Percentiles rank a stretch among this genome's conserved stretches.
These are phyloP conservation scores for Ondatra zibethicus DNA, from an alignment of 2,113 vertebrate species.

Conservation along the genomic window DNA sequence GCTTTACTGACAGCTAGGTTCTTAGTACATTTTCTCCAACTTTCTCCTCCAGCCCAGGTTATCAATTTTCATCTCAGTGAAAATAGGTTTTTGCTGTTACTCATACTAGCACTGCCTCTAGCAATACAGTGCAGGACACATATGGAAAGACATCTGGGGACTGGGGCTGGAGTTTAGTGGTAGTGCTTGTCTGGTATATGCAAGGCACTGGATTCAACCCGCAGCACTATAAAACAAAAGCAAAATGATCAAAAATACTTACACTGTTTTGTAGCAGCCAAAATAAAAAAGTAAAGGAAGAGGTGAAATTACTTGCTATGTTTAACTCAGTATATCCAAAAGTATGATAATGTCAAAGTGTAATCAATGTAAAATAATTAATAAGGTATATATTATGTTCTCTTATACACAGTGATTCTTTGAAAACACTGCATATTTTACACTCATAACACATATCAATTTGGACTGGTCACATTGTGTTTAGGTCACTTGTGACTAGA, in stretches of 20 bases:
- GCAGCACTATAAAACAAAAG: not conserved
- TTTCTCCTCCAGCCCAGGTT: not conserved
- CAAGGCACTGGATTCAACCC: not conserved
- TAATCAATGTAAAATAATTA: conserved; percentile 33
- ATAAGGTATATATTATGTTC: not conserved
- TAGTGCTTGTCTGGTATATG: not conserved
- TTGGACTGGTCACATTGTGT: not conserved
- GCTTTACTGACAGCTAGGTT: not conserved
- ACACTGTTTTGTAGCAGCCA: not conserved
- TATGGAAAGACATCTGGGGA: not conserved
- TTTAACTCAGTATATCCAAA: conserved; percentile 48
- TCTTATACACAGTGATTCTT: conserved; percentile 1
- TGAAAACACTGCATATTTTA: conserved; percentile 48
- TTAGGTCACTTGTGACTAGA: conserved; percentile 1
- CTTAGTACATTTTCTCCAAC: not conserved
- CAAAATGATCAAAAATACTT: not conserved
- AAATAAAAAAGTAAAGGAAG: conserved; percentile 31
- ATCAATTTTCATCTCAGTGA: conserved; percentile 30
- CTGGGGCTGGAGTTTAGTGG: no score
- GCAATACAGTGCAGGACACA: not conserved
- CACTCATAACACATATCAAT: not conserved
- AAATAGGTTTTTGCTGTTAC: conserved; percentile 48
- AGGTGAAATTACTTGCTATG: conserved; percentile 38
- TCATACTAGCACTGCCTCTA: not conserved
- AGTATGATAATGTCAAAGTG: conserved; percentile 25